Evolutionary conservation across 30 jellyfish, hydroid and myxozoan species (phyloP), one percentile per base, ranked within the genome.

Genomic region (Aurelia sp.): DNA sequence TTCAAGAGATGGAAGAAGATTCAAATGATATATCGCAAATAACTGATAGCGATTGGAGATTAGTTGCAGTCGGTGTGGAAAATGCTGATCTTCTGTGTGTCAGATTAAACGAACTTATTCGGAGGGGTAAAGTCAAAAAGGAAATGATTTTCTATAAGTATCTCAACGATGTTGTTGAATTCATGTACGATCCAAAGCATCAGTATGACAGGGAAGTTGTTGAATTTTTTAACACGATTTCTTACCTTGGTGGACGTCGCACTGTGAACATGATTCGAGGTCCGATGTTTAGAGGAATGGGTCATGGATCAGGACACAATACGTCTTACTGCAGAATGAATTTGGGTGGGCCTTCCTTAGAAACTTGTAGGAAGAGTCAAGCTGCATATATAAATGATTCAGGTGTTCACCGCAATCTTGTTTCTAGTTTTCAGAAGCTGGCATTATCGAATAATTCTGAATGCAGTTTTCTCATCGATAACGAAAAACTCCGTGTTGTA

Each of bases 181-280:
- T 27, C 33, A 27, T 27, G 33, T 27, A 27, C 33, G 33, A 27
- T 27, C 33, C 33, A 27, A 27, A 27, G 33, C 33, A 27, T 27
- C 33, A 27, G 33, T 27, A 27, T 27, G 33, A 27, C 33, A 27
- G 66, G 66, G 76, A 66, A 19, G 76, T 66, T 66, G 76, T 66
- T 15, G 76, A 66, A 27, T 66, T 66, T 31, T 66, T 18, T 31
- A 66, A 66, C 23, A 66, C 76, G 31, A 13, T 66, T 15, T 15
- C 47, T 18, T 66, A 66, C 47, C 37, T 66, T 18, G 76, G 76
- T 27, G 76, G 76, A 15, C 31, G 76, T 15, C 16, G 76, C 20
- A 66, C 76, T 13, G 23, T 22, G 16, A 66, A 66, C 76, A 18
- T 15, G 48, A 66, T 66, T 27, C 76, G 76, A 15, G 76, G 76